phyloP scores from a whole-genome alignment of 2,888 invertebrate species.

The Argyra leucocephala region DNA sequence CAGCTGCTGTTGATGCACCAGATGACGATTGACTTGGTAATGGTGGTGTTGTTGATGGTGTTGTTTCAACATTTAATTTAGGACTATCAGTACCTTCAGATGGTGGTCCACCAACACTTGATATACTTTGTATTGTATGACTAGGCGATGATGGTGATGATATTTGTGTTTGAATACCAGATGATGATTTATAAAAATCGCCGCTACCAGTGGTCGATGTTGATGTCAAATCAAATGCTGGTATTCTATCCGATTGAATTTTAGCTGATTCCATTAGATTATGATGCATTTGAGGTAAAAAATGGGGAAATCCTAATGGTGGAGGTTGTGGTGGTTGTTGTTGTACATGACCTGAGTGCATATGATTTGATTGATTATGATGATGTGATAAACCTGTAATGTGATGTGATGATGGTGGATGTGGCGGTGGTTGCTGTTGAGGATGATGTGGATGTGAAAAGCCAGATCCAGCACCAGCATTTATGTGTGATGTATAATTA shows the following conservation, averaged over 20 bases:
- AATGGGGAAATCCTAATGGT: slow-evolving; percentile 36
- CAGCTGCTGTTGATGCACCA: too few species aligned
- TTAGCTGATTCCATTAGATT: slow-evolving; percentile 41
- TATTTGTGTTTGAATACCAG: slow-evolving; percentile 5
- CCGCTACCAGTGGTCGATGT: slow-evolving; percentile 23
- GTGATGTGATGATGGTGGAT: slow-evolving; percentile 14
- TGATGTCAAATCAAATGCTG: slow-evolving; percentile 26
- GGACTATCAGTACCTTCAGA: slow-evolving; percentile 38
- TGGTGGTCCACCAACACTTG: slow-evolving; percentile 39
- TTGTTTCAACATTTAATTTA: slow-evolving; percentile 41
- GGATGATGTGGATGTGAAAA: slow-evolving; percentile 30
- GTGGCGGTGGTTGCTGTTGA: slow-evolving; percentile 28
- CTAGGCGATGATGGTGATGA: slow-evolving; percentile 39
- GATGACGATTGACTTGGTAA: slow-evolving; percentile 24
- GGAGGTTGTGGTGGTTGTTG: slow-evolving; percentile 31
- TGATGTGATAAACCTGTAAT: slow-evolving; percentile 19
- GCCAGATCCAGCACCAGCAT: slow-evolving; percentile 32
- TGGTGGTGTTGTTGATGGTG: slow-evolving; percentile 39
- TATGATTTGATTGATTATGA: slow-evolving; percentile 25
- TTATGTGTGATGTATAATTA: slow-evolving; percentile 41
- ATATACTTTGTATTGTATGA: slow-evolving; percentile 42
- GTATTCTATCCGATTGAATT: slow-evolving; percentile 27
- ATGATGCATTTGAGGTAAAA: slow-evolving; percentile 37
- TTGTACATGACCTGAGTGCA: slow-evolving; percentile 15
- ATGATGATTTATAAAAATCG: slow-evolving; percentile 23